Base-by-base conservation (phyloP, 1,140 invertebrate genomes). In the Leptonema lineaticorne region DNA sequence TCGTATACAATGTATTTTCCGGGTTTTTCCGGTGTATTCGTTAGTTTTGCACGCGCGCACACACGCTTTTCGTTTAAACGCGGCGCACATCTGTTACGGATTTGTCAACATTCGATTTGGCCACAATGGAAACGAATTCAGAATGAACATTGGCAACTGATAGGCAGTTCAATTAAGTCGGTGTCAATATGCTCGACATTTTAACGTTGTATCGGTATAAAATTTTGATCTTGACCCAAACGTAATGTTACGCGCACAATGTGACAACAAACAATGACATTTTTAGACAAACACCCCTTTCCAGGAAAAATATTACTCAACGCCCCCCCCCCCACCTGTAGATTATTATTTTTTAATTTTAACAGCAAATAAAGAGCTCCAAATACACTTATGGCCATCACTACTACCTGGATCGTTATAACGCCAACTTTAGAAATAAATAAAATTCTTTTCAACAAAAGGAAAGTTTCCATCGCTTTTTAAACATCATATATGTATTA, bases 161-260 rank as follows among this genome's bases (percentile, higher is more conserved):
- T 59, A 27, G 57, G 57, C 57, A 30, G 57, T 59, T 59, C 30
- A 59, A 59, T 59, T 59, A 59, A 59, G 57, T 29, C 57, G 28
- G 57, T 59, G 57, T 59, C 57, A 59, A 59, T 59, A 30, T 4
- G 20, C 22, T 9, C 22, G 50, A 53, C 50, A 24, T 53, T 53
- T n/a, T n/a, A n/a, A n/a, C n/a, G n/a, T n/a, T n/a, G n/a, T n/a
- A 53, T 26, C 50, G 22, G 27, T 26, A 53, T 24, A 22, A 5
- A 26, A 53, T 7, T 53, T 53, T 53, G 16, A 16, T 41, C 37
- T 41, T 16, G 2, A 11, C 37, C n/a, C n/a, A n/a, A n/a, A n/a
- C n/a, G n/a, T n/a, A n/a, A n/a, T n/a, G n/a, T n/a, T 33, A 33
- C 30, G 30, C 30, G 11, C 5, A 33, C 30, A 33, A 33, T 6